Evolutionary conservation across 1,140 invertebrate genomes (phyloP).

Genomic region (Schlechtendalia chinensis): DNA sequence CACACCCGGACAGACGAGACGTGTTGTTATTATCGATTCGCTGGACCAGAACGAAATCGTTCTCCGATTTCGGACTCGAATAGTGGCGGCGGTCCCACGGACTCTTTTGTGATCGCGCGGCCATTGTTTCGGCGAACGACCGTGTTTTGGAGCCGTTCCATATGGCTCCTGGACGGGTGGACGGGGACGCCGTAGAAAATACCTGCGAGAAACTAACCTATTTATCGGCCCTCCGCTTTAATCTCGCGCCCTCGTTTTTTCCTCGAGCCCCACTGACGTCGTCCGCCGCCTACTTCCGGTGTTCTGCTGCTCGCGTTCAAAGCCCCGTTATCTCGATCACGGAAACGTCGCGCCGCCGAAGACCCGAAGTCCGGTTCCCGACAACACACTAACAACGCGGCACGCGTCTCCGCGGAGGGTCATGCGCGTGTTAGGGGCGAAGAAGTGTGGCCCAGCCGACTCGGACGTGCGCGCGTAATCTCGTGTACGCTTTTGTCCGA

Average conservation of each 20-base stretch:
- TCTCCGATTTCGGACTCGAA: no score
- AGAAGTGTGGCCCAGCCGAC: no score
- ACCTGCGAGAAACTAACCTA: not conserved
- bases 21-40: no score
- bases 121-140: constrained; percentile 6
- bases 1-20: constrained; percentile 6
- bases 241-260: constrained; percentile 26
- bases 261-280: no score
- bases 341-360: no score
- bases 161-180: no score
- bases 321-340: not conserved
- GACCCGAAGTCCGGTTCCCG: no score
- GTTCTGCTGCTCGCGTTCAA: not conserved
- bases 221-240: not conserved
- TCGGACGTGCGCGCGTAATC: not conserved
- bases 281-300: not conserved
- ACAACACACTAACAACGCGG: no score
- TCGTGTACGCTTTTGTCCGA: constrained; percentile 15
- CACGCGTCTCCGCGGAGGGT: not conserved
- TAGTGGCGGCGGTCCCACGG: not conserved
- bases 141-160: constrained; percentile 26
- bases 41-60: no score
- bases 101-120: constrained; percentile 14
- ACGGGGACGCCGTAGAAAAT: not conserved
- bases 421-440: no score